Evolutionary conservation across 2,888 invertebrate genomes (phyloP), one percentile per base, ranked within the genome.

Genomic region (Synergus gifuensis): DNA sequence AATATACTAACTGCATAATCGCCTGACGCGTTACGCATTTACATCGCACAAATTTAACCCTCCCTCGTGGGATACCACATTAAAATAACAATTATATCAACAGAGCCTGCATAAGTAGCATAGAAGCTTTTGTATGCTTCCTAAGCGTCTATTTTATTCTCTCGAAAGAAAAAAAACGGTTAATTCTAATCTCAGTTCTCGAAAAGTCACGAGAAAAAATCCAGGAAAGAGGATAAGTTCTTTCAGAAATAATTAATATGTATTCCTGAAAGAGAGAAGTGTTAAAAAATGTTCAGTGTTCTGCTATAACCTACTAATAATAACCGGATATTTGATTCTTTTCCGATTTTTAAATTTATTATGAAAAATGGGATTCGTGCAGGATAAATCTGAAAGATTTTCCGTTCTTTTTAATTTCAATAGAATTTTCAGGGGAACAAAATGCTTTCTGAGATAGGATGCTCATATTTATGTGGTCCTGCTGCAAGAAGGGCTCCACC

Each of bases 401-500:
- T 36, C 5, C 36, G 5, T 5, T 36, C 36, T 60, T 14, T 22
- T 11, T 60, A 22, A 60, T 60, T 60, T 60, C 22, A 14, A n/a
- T 11, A 73, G 4, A 73, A 28, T 22, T 54, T 73, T 49, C 16
- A n/a, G n/a, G 36, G 12, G 49, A 73, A 73, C 4, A 16, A 49
- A 73, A 36, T 54, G 4, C 49, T 73, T 54, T 73, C 11, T 54
- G 54, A 54, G 54, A 86, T 83, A 86, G 86, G 86, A 86, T 85
- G 85, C 85, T 83, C 80, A 78, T 80, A 69, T 83, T 86, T 85
- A 85, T 86, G 86, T 79, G 85, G 83, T 85, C 81, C 84, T 76
- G 79, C 76, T 36, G 76, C 76, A 54, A 62, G 58, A 81, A 83
- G 81, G 82, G 79, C 78, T 83, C 81, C 83, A 81, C 82, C 80